Percentiles rank a stretch among this genome's conserved stretches.
Evolutionary conservation across 2,797 vertebrate species (phyloP).

Genomic region (Pipistrellus pygmaeus): DNA sequence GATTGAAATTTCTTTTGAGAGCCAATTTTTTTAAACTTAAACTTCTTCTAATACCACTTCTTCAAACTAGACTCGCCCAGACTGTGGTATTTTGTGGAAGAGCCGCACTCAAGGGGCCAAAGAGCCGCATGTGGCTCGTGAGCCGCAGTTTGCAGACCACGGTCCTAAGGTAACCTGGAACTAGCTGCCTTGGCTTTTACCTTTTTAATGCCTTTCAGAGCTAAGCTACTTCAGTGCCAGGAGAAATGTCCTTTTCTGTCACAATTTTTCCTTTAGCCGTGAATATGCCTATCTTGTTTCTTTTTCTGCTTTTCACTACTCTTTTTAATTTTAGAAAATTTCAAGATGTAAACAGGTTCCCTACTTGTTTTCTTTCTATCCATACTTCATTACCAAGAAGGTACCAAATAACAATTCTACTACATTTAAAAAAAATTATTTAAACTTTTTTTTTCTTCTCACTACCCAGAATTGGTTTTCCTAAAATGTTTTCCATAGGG

Average conservation of each 20-base stretch:
- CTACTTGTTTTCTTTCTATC: background rate
- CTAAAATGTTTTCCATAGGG: background rate
- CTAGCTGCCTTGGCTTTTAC: background rate
- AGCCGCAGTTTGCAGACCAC: too few relatives aligned
- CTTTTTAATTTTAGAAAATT: background rate
- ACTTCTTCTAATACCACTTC: too few relatives aligned
- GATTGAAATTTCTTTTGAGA: too few relatives aligned
- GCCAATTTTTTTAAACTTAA: too few relatives aligned
- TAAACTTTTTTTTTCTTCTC: background rate
- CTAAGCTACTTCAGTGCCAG: background rate
- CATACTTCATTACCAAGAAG: background rate
- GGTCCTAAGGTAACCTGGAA: background rate
- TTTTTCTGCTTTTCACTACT: background rate
- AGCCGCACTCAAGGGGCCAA: too few relatives aligned
- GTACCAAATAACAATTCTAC: background rate
- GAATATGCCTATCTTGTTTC: background rate
- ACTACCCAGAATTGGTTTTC: background rate
- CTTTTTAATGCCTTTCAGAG: background rate
- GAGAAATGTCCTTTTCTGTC: background rate
- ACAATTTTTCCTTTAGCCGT: background rate
- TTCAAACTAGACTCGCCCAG: too few relatives aligned
- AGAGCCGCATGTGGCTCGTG: too few relatives aligned
- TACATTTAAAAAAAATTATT: background rate
- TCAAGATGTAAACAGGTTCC: background rate
- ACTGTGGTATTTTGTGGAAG: too few relatives aligned